Base-by-base conservation (phyloP, 1,140 invertebrate species). In the Bombyx mandarina region DNA sequence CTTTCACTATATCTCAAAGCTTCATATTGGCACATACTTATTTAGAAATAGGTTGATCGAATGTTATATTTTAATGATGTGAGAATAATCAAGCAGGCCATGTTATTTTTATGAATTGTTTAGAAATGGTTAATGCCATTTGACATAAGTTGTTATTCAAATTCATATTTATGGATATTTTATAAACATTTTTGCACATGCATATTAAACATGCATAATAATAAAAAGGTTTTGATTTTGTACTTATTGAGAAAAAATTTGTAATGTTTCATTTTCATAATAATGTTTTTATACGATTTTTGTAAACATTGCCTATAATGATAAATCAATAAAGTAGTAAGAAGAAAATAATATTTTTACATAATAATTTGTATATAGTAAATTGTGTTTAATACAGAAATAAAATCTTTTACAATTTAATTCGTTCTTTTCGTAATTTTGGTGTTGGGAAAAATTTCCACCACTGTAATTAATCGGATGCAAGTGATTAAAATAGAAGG, bases 321-420 rank as follows among this genome's bases (percentile, higher is more conserved):
- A 79, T 80, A 64, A 82, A 82, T 81, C 77, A 77, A 71, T 77
- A 81, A 76, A 71, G 26, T 79, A 73, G 71, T 83, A 86, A 84
- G 78, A 35, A 73, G 82, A 73, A 82, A 82, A 81, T 73, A 83
- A 86, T 86, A 83, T 86, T 86, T 83, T 83, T 86, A 83, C 82
- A 86, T 82, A 81, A 69, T 83, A 86, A 86, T 86, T 79, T 85
- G 82, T 86, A 86, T 70, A 86, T 86, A 82, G 77, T 73, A 73
- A 82, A 82, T 79, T 82, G 77, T 82, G 82, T 82, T 83, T 79
- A 35, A 35, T 35, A 82, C 71, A 73, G 82, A 73, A 82, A 82
- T 82, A 73, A 84, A 86, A 84, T 82, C 84, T 86, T 84, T 84
- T 86, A 84, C 82, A 86, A 86, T 80, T 69, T 84, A 86, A 86